A percentile compares a stretch with the other conserved stretches of the same genome.
phyloP scores from a whole-genome alignment of 2,888 invertebrate species.

The Trisateles emortualis region DNA sequence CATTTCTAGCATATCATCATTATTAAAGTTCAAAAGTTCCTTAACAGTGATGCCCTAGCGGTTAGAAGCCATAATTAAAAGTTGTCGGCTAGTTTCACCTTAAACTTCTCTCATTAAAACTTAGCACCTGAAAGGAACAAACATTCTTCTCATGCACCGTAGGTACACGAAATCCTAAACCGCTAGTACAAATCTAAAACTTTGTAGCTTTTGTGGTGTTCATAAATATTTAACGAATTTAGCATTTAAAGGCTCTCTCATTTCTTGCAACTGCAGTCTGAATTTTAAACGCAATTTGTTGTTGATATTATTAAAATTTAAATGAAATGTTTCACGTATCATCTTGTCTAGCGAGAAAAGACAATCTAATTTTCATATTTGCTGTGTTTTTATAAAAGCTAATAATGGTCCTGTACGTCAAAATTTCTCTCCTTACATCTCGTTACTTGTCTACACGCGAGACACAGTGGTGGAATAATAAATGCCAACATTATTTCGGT shows the following conservation, averaged over 20 bases:
- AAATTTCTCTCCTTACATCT: conserved; percentile 48
- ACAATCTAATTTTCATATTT: conserved; percentile 34
- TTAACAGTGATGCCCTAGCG: conserved; percentile 62
- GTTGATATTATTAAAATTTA: neutral
- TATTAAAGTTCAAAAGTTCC: conserved; percentile 65
- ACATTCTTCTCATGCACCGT: conserved; percentile 70
- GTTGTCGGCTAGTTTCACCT: conserved; percentile 78
- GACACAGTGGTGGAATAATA: conserved; percentile 55
- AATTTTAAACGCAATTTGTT: conserved; percentile 2
- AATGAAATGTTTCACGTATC: conserved; percentile 29
- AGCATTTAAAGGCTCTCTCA: neutral
- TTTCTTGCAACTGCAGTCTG: neutral
- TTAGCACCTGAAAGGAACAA: conserved; percentile 76
- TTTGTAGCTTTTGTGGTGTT: conserved; percentile 29
- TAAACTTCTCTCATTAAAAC: conserved; percentile 82
- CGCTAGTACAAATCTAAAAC: conserved; percentile 54
- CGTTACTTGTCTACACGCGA: conserved; percentile 45
- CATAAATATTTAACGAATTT: conserved; percentile 12
- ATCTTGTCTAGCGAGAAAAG: conserved; percentile 9
- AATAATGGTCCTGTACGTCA: conserved; percentile 53
- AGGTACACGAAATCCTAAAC: conserved; percentile 64
- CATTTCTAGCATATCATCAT: conserved; percentile 66
- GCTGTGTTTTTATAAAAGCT: conserved; percentile 44
- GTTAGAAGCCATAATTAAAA: conserved; percentile 79
- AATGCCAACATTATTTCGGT: conserved; percentile 58